A percentile compares a stretch with the other conserved stretches of the same genome.
These are phyloP conservation scores for Nannospalax galili DNA, from an alignment of 2,113 vertebrate genomes.

Conservation along the genomic window DNA sequence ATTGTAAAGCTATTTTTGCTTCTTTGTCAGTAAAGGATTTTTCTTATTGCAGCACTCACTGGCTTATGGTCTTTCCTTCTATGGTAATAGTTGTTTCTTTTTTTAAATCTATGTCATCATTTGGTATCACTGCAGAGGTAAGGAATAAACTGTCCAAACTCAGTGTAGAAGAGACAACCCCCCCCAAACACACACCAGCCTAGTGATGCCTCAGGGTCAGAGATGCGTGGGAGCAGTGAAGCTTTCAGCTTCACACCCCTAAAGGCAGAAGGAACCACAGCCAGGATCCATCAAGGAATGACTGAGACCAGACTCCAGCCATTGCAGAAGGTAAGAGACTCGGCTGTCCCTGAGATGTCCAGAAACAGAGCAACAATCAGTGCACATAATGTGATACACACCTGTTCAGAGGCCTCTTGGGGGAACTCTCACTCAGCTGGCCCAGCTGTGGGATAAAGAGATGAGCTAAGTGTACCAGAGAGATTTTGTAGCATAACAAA, in stretches of 20 bases:
- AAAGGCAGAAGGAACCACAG: background rate
- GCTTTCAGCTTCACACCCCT: background rate
- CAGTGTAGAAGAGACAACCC: background rate
- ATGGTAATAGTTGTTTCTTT: background rate
- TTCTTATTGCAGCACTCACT: background rate
- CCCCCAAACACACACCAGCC: no score
- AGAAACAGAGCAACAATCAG: background rate
- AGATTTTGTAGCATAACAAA: background rate
- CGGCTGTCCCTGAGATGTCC: background rate
- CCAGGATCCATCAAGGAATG: background rate
- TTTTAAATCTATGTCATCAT: background rate
- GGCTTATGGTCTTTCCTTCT: conserved; percentile 36
- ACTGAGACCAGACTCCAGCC: background rate
- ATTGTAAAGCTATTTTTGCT: background rate
- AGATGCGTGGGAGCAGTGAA: background rate
- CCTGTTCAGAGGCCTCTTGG: no score
- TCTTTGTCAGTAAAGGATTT: conserved; percentile 3
- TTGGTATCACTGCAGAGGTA: background rate
- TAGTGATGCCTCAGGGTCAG: background rate
- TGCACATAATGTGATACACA: background rate
- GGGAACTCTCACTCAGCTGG: background rate
- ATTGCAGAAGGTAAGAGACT: background rate
- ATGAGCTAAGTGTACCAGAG: background rate
- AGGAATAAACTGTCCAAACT: background rate
- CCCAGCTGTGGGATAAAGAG: background rate